phyloP scores from a whole-genome alignment of 2,113 vertebrate species.

The Carassius gibelio region DNA sequence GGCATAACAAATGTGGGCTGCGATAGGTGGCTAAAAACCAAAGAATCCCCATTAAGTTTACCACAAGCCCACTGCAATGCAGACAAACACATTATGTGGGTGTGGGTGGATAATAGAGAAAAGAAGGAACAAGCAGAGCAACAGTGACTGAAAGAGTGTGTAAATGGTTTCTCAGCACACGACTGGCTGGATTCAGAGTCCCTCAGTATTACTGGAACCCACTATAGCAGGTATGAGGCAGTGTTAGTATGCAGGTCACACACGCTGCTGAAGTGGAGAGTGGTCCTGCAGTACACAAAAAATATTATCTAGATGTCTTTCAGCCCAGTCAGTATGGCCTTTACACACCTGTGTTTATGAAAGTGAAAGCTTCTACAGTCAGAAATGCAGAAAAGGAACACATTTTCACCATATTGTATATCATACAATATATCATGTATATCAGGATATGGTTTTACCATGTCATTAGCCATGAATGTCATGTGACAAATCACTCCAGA shows the following conservation, averaged over 20 bases:
- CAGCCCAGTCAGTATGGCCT: constrained; percentile 19
- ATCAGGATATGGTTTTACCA: neutral
- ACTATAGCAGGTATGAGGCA: constrained; percentile 64
- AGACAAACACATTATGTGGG: constrained; percentile 51
- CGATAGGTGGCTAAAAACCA: constrained; percentile 2
- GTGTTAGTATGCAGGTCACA: constrained; percentile 74
- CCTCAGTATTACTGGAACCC: constrained; percentile 56
- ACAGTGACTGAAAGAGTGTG: constrained; percentile 56
- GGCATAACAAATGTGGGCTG: neutral
- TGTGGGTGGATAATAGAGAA: constrained; percentile 45
- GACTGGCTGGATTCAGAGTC: constrained; percentile 60
- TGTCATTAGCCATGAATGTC: neutral
- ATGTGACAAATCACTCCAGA: neutral
- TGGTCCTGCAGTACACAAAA: constrained; percentile 48
- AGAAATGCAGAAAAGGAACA: neutral
- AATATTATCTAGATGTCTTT: constrained; percentile 13
- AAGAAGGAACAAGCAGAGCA: constrained; percentile 36
- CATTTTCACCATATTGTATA: neutral
- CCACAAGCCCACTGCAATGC: constrained; percentile 70
- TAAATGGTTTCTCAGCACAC: constrained; percentile 59
- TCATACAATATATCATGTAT: neutral
- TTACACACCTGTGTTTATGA: constrained; percentile 17
- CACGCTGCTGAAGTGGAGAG: constrained; percentile 46
- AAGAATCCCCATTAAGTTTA: constrained; percentile 36
- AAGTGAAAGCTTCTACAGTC: constrained; percentile 13